Evolutionary conservation across 2,888 invertebrate genomes (phyloP), one percentile per base, ranked within the genome.

Genomic region (Tenthredo livida): DNA sequence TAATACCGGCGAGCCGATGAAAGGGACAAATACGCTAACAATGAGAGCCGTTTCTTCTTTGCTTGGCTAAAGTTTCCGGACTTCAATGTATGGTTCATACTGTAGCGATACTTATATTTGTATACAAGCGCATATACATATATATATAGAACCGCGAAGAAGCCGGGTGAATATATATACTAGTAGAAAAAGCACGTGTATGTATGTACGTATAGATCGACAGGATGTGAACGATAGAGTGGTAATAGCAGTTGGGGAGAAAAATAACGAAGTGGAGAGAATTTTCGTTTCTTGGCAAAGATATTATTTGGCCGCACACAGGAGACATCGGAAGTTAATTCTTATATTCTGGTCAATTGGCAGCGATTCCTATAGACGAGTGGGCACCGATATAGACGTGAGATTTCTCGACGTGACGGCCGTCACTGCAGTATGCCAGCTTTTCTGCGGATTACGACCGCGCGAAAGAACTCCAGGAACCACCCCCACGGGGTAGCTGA

Each of bases 11-110:
- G 25, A 47, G 21, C 33, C 78, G 10, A 61, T 40, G 40, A 58
- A 80, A 80, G 58, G 58, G 15, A 12, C 6, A 37, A 61, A 54
- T 54, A 33, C 77, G 54, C n/a, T 33, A 37, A 58, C 78, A 61
- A 80, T 80, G 15, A 40, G 40, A 80, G 78, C 61, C 12, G 29
- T 54, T 67, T 73, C 47, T 73, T 73, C 47, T 73, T 73, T 37
- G 47, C 9, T 54, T 37, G 29, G 77, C 7, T 12, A 54, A 54
- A 77, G 47, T 54, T 77, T 37, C 54, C 54, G 43, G 50, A 75
- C 40, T 72, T 37, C 72, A 40, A 29, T n/a, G n/a, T n/a, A n/a
- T 61, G 61, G 25, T 12, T 12, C 12, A 9, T 25, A 1, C 33
- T 0, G 17, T 17, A 67, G 7, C 33, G 12, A 17, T 37, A 37